Percentiles rank a stretch among this genome's conserved stretches.
Conservation (phyloP, 2,797 vertebrate genomes). For the Oceanodroma leucorhoa region DNA sequence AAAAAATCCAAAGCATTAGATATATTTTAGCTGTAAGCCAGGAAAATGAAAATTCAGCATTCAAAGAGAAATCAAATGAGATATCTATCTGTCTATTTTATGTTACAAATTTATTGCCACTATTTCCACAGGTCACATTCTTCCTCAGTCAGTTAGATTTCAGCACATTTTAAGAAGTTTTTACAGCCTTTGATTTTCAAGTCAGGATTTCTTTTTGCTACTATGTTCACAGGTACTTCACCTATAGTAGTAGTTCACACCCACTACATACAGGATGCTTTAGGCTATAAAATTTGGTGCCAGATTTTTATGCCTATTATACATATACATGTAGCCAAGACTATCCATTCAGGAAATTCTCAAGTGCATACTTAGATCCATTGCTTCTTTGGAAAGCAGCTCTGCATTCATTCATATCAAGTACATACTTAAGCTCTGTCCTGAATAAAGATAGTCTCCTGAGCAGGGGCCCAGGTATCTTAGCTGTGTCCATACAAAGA, state of each 20-base stretch:
- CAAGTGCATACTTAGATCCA: not conserved
- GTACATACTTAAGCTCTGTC: not conserved
- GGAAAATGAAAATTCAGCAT: not conserved
- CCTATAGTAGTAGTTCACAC: not conserved
- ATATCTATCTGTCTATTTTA: accelerated
- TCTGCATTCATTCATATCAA: not conserved
- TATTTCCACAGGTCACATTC: not conserved
- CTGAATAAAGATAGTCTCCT: not conserved
- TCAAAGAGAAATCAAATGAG: not conserved
- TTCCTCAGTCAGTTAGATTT: not conserved
- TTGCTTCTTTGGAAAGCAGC: not conserved
- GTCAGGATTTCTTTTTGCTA: not conserved
- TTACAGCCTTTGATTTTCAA: not conserved
- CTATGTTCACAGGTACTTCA: not conserved
- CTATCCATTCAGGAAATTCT: not conserved
- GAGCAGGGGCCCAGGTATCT: not conserved
- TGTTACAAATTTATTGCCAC: not conserved
- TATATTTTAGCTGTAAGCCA: not conserved
- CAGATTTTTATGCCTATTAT: not conserved
- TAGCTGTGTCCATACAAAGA: not conserved
- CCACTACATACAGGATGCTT: not conserved
- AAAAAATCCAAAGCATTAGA: not conserved
- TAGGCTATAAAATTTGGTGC: not conserved
- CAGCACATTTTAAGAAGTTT: not conserved
- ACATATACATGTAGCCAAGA: not conserved